Conservation (phyloP, 2,113 vertebrate species). For the Actinemys pallida region DNA sequence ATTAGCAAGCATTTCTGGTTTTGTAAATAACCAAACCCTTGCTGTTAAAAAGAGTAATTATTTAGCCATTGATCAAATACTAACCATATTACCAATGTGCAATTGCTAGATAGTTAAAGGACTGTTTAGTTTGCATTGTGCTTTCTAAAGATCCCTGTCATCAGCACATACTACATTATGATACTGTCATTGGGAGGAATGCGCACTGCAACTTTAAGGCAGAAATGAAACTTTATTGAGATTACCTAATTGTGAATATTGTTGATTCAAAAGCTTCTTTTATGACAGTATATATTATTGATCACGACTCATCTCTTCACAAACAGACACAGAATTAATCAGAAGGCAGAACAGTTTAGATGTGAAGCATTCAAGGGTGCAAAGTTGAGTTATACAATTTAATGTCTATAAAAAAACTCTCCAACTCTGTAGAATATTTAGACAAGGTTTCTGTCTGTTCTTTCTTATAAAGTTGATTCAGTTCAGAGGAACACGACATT, state of each 20-base stretch:
- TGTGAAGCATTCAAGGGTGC: background rate
- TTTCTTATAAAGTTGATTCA: background rate
- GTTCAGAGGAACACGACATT: background rate
- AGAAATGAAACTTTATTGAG: background rate
- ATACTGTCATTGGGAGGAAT: background rate
- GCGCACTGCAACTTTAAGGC: background rate
- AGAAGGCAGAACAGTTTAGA: background rate
- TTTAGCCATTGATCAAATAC: background rate
- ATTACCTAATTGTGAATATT: background rate
- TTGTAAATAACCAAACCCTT: background rate
- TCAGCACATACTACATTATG: background rate
- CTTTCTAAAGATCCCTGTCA: background rate
- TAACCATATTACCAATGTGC: accelerated
- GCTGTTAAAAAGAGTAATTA: background rate
- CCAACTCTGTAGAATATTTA: slow-evolving; percentile 6
- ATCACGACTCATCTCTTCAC: background rate
- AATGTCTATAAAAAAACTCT: background rate
- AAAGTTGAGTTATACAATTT: background rate
- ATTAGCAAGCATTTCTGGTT: background rate
- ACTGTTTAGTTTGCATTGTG: background rate
- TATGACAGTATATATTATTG: background rate
- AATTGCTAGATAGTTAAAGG: accelerated
- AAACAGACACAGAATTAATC: background rate
- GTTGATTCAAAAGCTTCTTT: background rate
- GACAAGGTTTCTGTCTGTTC: background rate